Percentiles rank a stretch among this genome's conserved stretches.
Evolutionary conservation across 2,888 invertebrate species (phyloP).

Genomic region (Sepioteuthis lessoniana): DNA sequence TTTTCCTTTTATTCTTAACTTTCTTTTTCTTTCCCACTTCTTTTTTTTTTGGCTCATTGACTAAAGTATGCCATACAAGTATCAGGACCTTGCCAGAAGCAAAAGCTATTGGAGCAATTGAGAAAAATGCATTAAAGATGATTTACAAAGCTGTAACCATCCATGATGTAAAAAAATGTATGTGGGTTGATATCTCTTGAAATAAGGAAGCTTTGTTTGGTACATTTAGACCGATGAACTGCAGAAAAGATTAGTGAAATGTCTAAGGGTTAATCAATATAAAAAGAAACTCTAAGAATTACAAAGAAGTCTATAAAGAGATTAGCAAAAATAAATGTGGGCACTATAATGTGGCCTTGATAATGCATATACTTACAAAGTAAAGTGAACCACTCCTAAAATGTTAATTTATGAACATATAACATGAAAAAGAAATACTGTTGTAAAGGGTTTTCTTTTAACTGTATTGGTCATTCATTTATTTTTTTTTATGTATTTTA

Average conservation of each 20-base stretch:
- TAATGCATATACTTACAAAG: background rate
- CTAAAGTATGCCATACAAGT: background rate
- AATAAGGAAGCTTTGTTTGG: background rate
- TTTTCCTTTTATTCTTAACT: background rate
- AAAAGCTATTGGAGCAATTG: background rate
- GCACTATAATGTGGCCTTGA: background rate
- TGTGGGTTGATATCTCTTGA: background rate
- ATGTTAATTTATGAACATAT: too few relatives aligned
- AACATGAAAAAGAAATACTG: too few relatives aligned
- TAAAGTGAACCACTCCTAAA: too few relatives aligned
- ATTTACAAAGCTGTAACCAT: background rate
- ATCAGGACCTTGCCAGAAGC: background rate
- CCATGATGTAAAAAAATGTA: background rate
- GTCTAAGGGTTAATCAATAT: background rate
- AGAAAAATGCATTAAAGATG: background rate
- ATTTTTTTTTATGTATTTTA: too few relatives aligned
- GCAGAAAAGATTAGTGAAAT: background rate
- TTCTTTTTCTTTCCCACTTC: background rate
- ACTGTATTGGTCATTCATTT: too few relatives aligned
- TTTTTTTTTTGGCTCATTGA: background rate
- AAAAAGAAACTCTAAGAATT: background rate
- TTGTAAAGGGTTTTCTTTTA: too few relatives aligned
- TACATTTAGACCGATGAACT: background rate
- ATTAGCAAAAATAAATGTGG: background rate
- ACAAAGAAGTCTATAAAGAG: background rate